phyloP scores from a whole-genome alignment of 1,140 invertebrate genomes.

The Cecropterus lyciades region DNA sequence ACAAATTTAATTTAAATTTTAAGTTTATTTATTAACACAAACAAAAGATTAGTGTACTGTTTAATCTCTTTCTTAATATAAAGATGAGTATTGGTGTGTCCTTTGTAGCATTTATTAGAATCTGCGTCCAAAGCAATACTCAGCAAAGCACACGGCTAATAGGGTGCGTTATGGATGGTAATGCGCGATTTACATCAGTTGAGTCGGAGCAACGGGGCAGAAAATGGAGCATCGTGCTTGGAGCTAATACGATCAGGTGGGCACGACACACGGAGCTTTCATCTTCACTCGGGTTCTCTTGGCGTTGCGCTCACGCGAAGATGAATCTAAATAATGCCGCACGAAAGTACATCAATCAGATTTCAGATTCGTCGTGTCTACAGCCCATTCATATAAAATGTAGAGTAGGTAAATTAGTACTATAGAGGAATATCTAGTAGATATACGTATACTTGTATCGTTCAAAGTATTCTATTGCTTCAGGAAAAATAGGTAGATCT shows the following conservation, averaged over 20 bases:
- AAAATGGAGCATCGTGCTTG: constrained; percentile 77
- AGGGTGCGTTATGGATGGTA: constrained; percentile 66
- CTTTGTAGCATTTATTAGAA: neutral
- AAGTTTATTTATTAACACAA: no score
- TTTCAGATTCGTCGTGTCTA: constrained; percentile 1
- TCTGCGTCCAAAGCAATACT: constrained; percentile 29
- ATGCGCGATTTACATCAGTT: constrained; percentile 74
- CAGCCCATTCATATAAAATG: neutral
- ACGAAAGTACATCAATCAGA: constrained; percentile 33
- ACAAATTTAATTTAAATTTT: no score
- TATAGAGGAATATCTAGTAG: no score
- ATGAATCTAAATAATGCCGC: constrained; percentile 41
- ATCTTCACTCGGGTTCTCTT: constrained; percentile 75
- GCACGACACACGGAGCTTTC: constrained; percentile 78
- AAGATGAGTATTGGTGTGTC: no score
- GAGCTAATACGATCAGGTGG: constrained; percentile 80
- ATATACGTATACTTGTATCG: no score
- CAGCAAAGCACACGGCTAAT: constrained; percentile 64
- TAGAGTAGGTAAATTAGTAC: no score
- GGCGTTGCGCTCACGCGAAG: constrained; percentile 52
- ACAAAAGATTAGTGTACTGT: no score
- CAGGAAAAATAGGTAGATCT: no score
- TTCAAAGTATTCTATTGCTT: no score
- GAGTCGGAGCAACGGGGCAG: constrained; percentile 68
- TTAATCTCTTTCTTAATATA: no score